These are phyloP conservation scores for Drosophila setosimentum DNA, from an alignment of 2,888 invertebrate genomes.

Conservation along the genomic window DNA sequence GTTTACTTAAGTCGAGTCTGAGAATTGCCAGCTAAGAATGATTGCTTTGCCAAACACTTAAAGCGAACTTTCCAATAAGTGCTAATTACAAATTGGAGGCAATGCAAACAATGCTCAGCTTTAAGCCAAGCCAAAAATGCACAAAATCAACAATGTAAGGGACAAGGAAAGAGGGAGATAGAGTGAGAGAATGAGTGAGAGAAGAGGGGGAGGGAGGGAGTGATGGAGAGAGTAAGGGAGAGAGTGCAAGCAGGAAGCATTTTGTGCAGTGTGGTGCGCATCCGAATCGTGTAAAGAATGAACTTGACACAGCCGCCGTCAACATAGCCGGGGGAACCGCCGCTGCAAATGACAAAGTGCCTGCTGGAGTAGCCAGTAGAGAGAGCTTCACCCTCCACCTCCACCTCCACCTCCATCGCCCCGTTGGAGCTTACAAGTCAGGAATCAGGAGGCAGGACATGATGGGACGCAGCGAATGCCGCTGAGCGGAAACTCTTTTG, in stretches of 20 bases:
- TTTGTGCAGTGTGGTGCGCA: slow-evolving; percentile 33
- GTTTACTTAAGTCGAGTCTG: not conserved
- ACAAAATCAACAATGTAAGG: not conserved
- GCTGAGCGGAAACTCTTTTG: slow-evolving; percentile 67
- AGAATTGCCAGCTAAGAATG: not conserved
- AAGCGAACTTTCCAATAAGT: slow-evolving; percentile 18
- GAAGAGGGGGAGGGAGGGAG: not conserved
- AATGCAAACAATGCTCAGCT: slow-evolving; percentile 28
- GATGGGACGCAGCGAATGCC: slow-evolving; percentile 37
- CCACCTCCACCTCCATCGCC: too few species aligned
- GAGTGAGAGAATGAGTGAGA: not conserved
- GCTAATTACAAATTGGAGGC: slow-evolving; percentile 25
- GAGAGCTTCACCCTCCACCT: slow-evolving; percentile 11
- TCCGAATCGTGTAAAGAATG: slow-evolving; percentile 54
- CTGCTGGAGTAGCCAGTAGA: slow-evolving; percentile 33
- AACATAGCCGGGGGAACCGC: slow-evolving; percentile 16
- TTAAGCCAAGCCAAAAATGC: slow-evolving; percentile 23
- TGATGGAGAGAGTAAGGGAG: not conserved
- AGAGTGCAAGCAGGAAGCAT: slow-evolving; percentile 23
- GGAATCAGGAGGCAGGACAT: slow-evolving; percentile 18
- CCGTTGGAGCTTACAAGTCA: not conserved
- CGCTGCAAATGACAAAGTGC: slow-evolving; percentile 64
- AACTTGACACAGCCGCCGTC: slow-evolving; percentile 58
- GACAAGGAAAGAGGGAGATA: not conserved
- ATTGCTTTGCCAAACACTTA: not conserved